Base-by-base conservation (phyloP, 1,140 invertebrate species). In the Mizuhopecten yessoensis region DNA sequence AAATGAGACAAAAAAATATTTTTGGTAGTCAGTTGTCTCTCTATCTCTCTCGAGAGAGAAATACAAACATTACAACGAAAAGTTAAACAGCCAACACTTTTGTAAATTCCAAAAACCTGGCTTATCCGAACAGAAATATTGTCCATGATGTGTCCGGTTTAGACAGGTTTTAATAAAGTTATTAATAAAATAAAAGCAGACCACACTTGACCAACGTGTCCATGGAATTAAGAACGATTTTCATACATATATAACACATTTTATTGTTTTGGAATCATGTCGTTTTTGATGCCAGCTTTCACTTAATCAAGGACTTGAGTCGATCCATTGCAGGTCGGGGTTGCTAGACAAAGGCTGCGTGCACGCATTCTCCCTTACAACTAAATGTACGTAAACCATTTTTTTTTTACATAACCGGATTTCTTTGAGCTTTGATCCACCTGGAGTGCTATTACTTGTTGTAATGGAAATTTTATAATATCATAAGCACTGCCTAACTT, bases 371-470 rank as follows among this genome's bases (percentile, higher is more conserved):
- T 75, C 57, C 23, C 23, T 75, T 75, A 75, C 57, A 75, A 17
- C n/a, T n/a, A n/a, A n/a, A n/a, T n/a, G 17, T 29, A 75, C 17
- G 23, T 75, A 75, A 9, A 75, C 11, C 5, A 45, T 9, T 45
- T 45, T n/a, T n/a, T n/a, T n/a, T 5, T 5, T 75, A 75, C 29
- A 11, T 75, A 75, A 75, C 29, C 23, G 57, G 57, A 75, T 75
- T 75, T n/a, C 57, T n/a, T 29, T 75, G 57, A 5, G 57, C 57
- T 75, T 75, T 75, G 57, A 75, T 75, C 57, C 57, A 75, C 57
- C 57, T 29, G 5, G n/a, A 75, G 57, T 75, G 57, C 57, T 29
- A 75, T 75, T 75, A 75, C 23, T 75, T 75, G 57, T n/a, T 29
- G 57, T 17, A 75, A 75, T 29, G 57, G 9, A 75, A 75, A 29